Conservation (phyloP, 1,140 invertebrate species). For the Drosophila elegans region DNA sequence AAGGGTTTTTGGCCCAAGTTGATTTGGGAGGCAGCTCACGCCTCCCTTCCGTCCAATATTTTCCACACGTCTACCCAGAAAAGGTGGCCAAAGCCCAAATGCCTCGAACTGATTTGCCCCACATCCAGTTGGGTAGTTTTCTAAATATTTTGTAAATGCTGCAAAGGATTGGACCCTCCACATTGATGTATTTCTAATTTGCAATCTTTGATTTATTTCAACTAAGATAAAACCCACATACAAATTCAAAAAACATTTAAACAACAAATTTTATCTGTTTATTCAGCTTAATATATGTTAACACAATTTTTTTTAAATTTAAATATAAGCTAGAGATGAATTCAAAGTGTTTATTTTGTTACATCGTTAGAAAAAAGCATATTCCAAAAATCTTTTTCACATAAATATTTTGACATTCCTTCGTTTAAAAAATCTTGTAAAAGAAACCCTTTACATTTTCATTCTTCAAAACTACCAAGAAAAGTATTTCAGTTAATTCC, state of each 20-base stretch:
- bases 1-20: conserved; percentile 37
- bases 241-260: no score
- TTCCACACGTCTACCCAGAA: conserved; percentile 75
- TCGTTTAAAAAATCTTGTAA: neutral
- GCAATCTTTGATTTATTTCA: neutral
- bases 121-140: neutral
- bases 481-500: conserved; percentile 55
- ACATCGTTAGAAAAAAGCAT: no score
- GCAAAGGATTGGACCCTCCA: neutral
- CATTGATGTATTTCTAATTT: conserved; percentile 10
- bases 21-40: conserved; percentile 73
- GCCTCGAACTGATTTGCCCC: conserved; percentile 52
- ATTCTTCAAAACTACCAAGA: conserved; percentile 14
- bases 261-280: neutral
- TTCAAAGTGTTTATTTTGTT: no score
- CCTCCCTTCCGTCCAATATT: conserved; percentile 66
- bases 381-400: no score
- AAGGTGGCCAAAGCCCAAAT: conserved; percentile 55
- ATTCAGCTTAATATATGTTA: neutral
- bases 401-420: neutral
- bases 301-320: no score
- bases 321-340: no score
- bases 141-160: conserved; percentile 8
- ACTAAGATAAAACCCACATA: no score
- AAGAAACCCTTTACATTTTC: conserved; percentile 13